These are phyloP conservation scores for Strigamia transsilvanica DNA, from an alignment of 2,888 invertebrate genomes.

Conservation along the genomic window DNA sequence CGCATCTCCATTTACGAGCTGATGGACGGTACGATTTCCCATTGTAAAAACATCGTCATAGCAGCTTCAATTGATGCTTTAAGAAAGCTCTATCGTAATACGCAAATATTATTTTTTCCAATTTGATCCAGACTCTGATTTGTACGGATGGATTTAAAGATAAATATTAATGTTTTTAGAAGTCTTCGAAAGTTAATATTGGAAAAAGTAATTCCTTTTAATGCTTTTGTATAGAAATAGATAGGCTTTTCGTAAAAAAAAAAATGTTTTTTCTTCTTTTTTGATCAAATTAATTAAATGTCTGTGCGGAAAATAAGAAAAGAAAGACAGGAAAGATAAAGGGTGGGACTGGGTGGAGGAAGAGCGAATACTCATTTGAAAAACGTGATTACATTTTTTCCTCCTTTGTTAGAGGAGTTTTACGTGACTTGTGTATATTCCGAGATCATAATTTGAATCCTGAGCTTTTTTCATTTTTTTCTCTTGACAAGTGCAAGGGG, in stretches of 20 bases:
- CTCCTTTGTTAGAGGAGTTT: neutral
- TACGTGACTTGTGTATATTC: conserved; percentile 42
- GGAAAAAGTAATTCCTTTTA: neutral
- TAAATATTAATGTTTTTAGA: too few species aligned
- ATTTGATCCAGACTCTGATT: neutral
- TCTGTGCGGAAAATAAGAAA: neutral
- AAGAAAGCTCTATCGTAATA: too few species aligned
- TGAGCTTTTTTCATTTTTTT: neutral
- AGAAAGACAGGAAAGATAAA: neutral
- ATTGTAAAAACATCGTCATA: neutral
- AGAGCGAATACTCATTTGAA: conserved; percentile 1
- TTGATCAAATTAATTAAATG: conserved; percentile 24
- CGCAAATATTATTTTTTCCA: neutral
- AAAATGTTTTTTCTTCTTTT: neutral
- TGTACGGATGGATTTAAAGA: neutral
- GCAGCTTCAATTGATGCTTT: too few species aligned
- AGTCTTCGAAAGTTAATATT: neutral
- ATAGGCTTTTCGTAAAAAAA: neutral
- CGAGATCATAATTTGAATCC: conserved; percentile 29
- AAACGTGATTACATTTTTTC: conserved; percentile 36
- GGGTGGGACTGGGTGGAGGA: neutral
- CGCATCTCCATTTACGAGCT: neutral
- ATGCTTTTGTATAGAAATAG: neutral
- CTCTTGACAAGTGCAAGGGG: conserved; percentile 5
- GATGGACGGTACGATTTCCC: neutral